phyloP scores from a whole-genome alignment of 2,113 vertebrate genomes.

The Neodontobutis hainanensis region DNA sequence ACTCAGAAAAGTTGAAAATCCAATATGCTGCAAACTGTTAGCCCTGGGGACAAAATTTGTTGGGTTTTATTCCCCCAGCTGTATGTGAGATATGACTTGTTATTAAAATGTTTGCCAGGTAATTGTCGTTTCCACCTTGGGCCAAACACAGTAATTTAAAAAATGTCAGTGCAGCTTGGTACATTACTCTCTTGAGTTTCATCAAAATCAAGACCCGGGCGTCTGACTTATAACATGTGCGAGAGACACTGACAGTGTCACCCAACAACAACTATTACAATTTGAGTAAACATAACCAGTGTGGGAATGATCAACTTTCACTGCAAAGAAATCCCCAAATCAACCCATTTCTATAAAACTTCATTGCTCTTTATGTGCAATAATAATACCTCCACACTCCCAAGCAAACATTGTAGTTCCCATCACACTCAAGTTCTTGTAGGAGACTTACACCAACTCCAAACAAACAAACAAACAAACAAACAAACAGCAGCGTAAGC shows the following conservation, averaged over 20 bases:
- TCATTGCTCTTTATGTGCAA: conserved; percentile 6
- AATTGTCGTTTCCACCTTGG: conserved; percentile 64
- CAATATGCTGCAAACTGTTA: conserved; percentile 51
- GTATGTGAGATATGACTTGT: conserved; percentile 65
- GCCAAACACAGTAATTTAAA: conserved; percentile 67
- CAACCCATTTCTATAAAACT: conserved; percentile 11
- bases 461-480: conserved; percentile 48
- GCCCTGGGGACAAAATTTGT: conserved; percentile 54
- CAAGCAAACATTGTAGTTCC: conserved; percentile 2
- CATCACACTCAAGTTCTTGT: conserved; percentile 26
- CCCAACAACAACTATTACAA: conserved; percentile 1
- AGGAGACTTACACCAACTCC: conserved; percentile 25
- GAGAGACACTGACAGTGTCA: conserved; percentile 11
- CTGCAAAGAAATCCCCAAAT: background rate
- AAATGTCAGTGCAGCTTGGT: conserved; percentile 59
- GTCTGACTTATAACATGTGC: conserved; percentile 44
- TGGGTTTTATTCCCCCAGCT: conserved; percentile 56
- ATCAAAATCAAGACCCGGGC: conserved; percentile 41
- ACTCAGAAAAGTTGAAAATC: conserved; percentile 52
- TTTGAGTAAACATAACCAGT: background rate
- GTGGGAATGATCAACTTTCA: background rate
- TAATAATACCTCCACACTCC: conserved; percentile 14
- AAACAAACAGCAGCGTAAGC: conserved; percentile 22
- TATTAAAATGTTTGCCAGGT: conserved; percentile 74
- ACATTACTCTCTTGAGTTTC: conserved; percentile 42